A percentile compares a stretch with the other conserved stretches of the same genome.
These are phyloP conservation scores for Valencia hispanica DNA, from an alignment of 2,797 vertebrate species.

Conservation along the genomic window DNA sequence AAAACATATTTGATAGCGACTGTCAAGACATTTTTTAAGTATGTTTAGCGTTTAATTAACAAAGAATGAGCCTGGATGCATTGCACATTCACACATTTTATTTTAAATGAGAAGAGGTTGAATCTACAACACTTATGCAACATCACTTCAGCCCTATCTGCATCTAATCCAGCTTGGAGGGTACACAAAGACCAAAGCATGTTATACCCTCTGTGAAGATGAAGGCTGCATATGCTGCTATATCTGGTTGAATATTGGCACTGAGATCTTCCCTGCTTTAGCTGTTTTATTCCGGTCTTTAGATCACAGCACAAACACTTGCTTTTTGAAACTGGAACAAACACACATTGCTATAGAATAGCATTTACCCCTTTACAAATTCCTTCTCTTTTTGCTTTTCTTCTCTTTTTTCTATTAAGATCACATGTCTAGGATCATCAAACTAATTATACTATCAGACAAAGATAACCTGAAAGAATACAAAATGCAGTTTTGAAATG, in stretches of 20 bases:
- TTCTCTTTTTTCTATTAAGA: not conserved
- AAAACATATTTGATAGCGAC: not conserved
- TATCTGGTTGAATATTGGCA: too few species aligned
- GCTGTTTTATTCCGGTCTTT: not conserved
- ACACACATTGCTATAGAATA: not conserved
- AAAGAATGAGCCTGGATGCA: too few species aligned
- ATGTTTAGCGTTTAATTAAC: too few species aligned
- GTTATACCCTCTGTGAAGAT: not conserved
- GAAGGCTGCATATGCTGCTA: not conserved
- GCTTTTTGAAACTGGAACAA: not conserved
- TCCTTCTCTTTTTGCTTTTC: too few species aligned
- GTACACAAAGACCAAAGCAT: not conserved
- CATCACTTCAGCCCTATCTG: slow-evolving; percentile 1
- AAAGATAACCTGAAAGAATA: not conserved
- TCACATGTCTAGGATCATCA: not conserved
- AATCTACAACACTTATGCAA: slow-evolving; percentile 3
- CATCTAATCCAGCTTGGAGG: too few species aligned
- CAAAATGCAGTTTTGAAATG: not conserved
- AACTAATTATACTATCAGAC: not conserved
- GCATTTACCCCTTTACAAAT: not conserved
- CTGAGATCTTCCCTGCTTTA: too few species aligned
- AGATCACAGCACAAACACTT: not conserved
- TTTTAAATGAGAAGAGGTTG: not conserved
- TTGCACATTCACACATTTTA: too few species aligned
- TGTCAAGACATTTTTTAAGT: not conserved